Evolutionary conservation across 2,797 vertebrate species (phyloP).

Genomic region (Coranthus polyacanthus): DNA sequence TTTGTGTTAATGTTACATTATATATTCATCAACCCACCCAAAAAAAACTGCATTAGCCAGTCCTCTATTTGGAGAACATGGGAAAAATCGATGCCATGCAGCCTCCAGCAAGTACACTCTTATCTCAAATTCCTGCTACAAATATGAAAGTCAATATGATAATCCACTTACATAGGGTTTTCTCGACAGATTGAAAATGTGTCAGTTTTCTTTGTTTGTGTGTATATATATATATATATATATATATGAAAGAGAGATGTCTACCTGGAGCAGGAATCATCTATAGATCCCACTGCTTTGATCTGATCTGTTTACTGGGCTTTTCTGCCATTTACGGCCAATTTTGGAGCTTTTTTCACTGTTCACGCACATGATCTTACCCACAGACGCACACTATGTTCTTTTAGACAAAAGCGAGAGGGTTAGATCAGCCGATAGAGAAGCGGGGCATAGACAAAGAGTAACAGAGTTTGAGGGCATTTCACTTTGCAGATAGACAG

Average conservation of each 20-base stretch:
- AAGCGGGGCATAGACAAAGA: conserved; percentile 57
- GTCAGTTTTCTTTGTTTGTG: conserved; percentile 20
- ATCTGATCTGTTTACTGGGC: conserved; percentile 47
- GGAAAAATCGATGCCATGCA: conserved; percentile 63
- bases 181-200: conserved; percentile 35
- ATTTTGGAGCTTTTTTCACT: conserved; percentile 29
- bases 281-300: conserved; percentile 20
- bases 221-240: conserved; percentile 17
- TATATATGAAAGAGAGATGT: not conserved
- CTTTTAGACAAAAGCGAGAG: conserved; percentile 54
- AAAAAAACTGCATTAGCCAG: conserved; percentile 45
- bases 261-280: conserved; percentile 7
- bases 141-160: conserved; percentile 69
- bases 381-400: conserved; percentile 26
- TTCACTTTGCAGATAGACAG: conserved; percentile 62
- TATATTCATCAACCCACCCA: conserved; percentile 21
- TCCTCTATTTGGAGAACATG: conserved; percentile 56
- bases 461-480: conserved; percentile 44
- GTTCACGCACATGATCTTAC: conserved; percentile 31
- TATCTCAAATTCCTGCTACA: conserved; percentile 68
- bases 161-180: conserved; percentile 59
- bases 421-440: conserved; percentile 39
- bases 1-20: conserved; percentile 60
- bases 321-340: conserved; percentile 42
- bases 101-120: conserved; percentile 44